Evolutionary conservation across 1,140 invertebrate genomes (phyloP).

Genomic region (Euwallacea fornicatus): DNA sequence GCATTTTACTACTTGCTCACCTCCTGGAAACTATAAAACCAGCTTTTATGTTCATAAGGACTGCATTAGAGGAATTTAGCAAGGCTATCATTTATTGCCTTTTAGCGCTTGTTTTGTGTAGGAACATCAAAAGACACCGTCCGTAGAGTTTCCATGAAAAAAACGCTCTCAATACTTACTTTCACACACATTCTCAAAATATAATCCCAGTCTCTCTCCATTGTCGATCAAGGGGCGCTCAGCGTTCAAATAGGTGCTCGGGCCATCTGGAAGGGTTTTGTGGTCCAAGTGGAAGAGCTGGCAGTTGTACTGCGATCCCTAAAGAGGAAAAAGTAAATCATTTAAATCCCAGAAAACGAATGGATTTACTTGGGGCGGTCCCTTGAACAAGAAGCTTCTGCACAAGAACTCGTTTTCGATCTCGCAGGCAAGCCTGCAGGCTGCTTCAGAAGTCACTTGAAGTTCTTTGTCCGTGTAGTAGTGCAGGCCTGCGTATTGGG

Average conservation of each 20-base stretch:
- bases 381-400: constrained; percentile 81
- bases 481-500: constrained; percentile 86
- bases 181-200: constrained; percentile 88
- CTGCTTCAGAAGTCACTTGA: constrained; percentile 79
- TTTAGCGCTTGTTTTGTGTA: no score
- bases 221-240: constrained; percentile 88
- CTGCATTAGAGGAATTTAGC: no score
- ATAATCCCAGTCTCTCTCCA: constrained; percentile 84
- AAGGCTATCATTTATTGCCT: no score
- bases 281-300: constrained; percentile 91
- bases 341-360: background rate
- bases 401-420: constrained; percentile 92
- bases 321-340: background rate
- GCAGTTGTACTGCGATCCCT: constrained; percentile 80
- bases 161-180: constrained; percentile 54
- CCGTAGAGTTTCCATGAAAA: background rate
- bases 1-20: no score
- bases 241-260: constrained; percentile 84
- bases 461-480: constrained; percentile 94
- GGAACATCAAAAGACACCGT: no score
- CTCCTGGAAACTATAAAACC: no score
- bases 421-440: constrained; percentile 86
- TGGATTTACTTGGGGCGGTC: constrained; percentile 60
- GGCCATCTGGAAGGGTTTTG: constrained; percentile 86
- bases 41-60: no score